Evolutionary conservation across 2,888 invertebrate species (phyloP), one percentile per base, ranked within the genome.

Genomic region (Limenitis arthemis): DNA sequence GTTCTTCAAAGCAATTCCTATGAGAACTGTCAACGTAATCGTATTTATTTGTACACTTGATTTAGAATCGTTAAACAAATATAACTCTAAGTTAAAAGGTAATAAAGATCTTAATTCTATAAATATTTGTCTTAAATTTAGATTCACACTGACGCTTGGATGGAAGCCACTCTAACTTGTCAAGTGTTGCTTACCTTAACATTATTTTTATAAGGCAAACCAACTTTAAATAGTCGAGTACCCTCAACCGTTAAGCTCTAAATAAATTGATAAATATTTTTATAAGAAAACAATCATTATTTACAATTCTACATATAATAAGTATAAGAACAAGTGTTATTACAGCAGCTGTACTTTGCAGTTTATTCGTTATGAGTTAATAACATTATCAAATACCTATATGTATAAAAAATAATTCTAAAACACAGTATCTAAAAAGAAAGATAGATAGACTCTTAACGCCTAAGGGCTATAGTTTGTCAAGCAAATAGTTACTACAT

Each of bases 1-100:
- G 69, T 72, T 71, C 74, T 75, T 64, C 63, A 73, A 60, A 62
- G 58, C 61, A 67, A 67, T 73, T 73, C 72, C 70, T 71, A 67
- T 77, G 75, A 76, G 79, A 77, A 77, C 74, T 74, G 76, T 75
- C 75, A 76, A 77, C 63, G 56, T 64, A 78, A 77, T 79, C 54
- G 56, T 62, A 54, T 60, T 63, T 78, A 79, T 79, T 75, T 77
- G 74, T 77, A 73, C 69, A 73, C 69, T 70, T 39, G 29, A 53
- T 55, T 55, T 51, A 50, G 52, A 54, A 55, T 44, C 50, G 52
- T 32, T 29, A 36, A 8, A 5, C 34, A 40, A 52, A 44, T 41
- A 47, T 37, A 11, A 42, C 8, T 37, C 28, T 44, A 40, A 52
- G n/a, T 28, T 6, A 8, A 12, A 32, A n/a, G 4, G 6, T 2